Percentiles rank a stretch among this genome's conserved stretches.
Conservation (phyloP, 2,888 invertebrate genomes). For the Meghimatium bilineatum region DNA sequence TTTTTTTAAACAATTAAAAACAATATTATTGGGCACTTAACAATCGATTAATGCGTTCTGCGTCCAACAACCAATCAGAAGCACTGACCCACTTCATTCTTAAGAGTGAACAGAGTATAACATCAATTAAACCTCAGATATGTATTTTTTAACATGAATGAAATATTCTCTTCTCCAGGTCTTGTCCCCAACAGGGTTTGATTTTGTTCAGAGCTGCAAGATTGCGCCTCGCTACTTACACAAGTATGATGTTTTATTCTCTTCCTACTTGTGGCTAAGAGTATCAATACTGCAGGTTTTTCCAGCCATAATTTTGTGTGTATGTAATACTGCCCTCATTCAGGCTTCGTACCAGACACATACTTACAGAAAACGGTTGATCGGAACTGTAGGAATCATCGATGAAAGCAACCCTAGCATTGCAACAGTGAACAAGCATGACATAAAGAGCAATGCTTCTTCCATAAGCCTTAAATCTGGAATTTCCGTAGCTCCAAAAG, state of each 20-base stretch:
- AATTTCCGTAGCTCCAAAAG: not conserved
- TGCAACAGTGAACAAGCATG: not conserved
- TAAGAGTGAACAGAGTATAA: no score
- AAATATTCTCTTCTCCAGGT: slow-evolving; percentile 18
- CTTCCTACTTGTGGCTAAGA: slow-evolving; percentile 32
- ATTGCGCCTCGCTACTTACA: slow-evolving; percentile 1
- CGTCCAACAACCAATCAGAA: no score
- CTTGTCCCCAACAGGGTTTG: not conserved
- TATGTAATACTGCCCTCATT: slow-evolving; percentile 34
- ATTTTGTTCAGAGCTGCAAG: slow-evolving; percentile 1
- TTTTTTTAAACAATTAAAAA: no score
- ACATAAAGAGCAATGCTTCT: not conserved
- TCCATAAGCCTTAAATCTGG: not conserved
- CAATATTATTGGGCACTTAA: no score
- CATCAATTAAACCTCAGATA: no score
- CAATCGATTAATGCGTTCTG: no score
- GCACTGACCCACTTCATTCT: no score
- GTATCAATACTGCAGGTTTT: slow-evolving; percentile 11
- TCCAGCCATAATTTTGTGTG: slow-evolving; percentile 22
- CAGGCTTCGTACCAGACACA: slow-evolving; percentile 17
- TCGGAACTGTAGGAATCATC: slow-evolving; percentile 31
- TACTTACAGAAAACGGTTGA: slow-evolving; percentile 24
- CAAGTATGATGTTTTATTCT: not conserved
- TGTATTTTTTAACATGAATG: no score
- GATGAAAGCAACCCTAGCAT: not conserved